Evolutionary conservation across 2,888 invertebrate genomes (phyloP), one percentile per base, ranked within the genome.

Genomic region (Drymonia ruficornis): DNA sequence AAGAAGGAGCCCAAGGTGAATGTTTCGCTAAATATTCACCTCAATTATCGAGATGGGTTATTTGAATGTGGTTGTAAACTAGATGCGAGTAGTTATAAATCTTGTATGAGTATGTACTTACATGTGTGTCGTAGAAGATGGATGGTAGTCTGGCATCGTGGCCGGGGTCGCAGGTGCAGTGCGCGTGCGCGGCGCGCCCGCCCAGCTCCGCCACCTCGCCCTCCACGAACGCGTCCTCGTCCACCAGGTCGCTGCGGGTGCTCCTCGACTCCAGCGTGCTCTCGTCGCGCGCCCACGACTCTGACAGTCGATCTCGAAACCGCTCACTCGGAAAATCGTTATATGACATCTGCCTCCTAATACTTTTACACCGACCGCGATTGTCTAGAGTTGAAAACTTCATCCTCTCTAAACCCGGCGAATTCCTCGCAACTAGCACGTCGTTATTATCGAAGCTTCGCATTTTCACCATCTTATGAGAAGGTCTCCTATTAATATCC

Each of bases 341-440:
- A 75, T 87, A 93, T 52, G 93, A 93, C 89, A 93, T 84, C 78
- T 92, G 92, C 64, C 92, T 84, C 67, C 83, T 85, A 71, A 92
- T 90, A 75, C 87, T 87, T 65, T 86, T 84, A 83, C 91, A 89
- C 61, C 89, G 83, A 74, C 87, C 90, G 52, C 91, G 86, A 70
- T 90, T 91, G 76, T 92, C 92, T 72, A 92, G 74, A 55, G 92
- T 92, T 54, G 91, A 92, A 80, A 89, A 92, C 72, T 91, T 92
- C 70, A 86, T 86, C 55, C 76, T 65, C 61, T 83, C 85, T 63
- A 83, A 67, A 47, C 76, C 77, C 2, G 88, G 85, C 36, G 89
- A 84, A 63, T 84, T 83, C 68, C 84, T 83, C 53, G 78, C 76
- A 40, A 83, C 59, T 34, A 84, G 69, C 58, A 89, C 87, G 9